Evolutionary conservation across 92 coral and sea anemone species (phyloP).

Genomic region (Plumapathes pennacea): DNA sequence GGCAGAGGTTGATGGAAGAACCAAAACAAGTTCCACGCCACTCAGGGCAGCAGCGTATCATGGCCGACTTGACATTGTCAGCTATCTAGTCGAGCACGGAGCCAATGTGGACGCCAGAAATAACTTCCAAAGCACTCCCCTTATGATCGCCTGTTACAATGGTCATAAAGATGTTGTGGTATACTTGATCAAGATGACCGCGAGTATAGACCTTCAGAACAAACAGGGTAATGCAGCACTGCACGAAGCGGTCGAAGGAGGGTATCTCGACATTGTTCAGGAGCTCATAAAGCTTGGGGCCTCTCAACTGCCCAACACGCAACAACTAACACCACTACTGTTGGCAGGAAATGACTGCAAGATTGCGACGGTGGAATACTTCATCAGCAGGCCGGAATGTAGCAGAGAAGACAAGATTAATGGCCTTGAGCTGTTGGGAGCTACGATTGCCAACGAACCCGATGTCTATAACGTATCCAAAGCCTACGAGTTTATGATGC

Average conservation of each 20-base stretch:
- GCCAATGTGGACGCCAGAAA: slow-evolving; percentile 78
- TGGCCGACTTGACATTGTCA: slow-evolving; percentile 78
- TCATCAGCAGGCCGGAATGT: slow-evolving; percentile 53
- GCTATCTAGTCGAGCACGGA: slow-evolving; percentile 64
- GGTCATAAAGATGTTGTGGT: slow-evolving; percentile 76
- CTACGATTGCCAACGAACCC: slow-evolving; percentile 85
- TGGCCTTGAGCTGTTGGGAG: slow-evolving; percentile 75
- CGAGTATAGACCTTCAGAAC: slow-evolving; percentile 65
- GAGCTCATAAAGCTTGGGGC: slow-evolving; percentile 54
- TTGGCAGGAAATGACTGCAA: slow-evolving; percentile 83
- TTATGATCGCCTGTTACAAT: slow-evolving; percentile 85
- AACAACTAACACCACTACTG: slow-evolving; percentile 64
- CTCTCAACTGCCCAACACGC: slow-evolving; percentile 50
- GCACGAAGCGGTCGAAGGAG: slow-evolving; percentile 78
- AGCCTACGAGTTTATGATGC: slow-evolving; percentile 55
- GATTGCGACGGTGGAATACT: slow-evolving; percentile 69
- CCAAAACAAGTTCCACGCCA: slow-evolving; percentile 82
- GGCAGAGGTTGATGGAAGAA: slow-evolving; percentile 77
- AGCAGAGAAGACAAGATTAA: slow-evolving; percentile 43
- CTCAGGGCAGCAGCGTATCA: slow-evolving; percentile 84
- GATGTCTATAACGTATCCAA: slow-evolving; percentile 62
- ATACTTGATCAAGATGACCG: slow-evolving; percentile 62
- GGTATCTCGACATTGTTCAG: slow-evolving; percentile 72
- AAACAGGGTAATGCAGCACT: slow-evolving; percentile 76
- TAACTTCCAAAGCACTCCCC: slow-evolving; percentile 80